Evolutionary conservation across 2,797 vertebrate species (phyloP).

Genomic region (Mormyrops boulengeri): DNA sequence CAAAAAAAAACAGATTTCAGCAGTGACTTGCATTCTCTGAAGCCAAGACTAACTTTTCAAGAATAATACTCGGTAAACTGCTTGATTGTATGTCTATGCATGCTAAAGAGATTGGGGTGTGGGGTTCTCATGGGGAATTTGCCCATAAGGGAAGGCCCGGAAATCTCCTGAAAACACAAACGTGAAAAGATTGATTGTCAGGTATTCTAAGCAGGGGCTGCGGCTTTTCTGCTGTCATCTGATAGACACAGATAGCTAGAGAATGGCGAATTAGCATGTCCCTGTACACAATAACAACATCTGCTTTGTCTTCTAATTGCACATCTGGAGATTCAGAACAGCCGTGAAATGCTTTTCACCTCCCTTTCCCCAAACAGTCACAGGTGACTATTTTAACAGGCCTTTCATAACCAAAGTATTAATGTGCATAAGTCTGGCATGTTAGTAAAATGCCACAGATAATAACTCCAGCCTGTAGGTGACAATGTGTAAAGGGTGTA

Average conservation of each 20-base stretch:
- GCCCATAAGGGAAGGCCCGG: not conserved
- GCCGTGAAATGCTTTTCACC: not conserved
- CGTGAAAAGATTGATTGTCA: not conserved
- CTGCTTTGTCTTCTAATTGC: slow-evolving; percentile 14
- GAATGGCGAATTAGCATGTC: not conserved
- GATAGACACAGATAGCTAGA: not conserved
- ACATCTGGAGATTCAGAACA: slow-evolving; percentile 8
- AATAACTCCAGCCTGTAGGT: not conserved
- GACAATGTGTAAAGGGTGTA: not conserved
- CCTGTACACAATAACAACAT: slow-evolving; percentile 10
- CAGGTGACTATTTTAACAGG: not conserved
- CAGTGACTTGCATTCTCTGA: not conserved
- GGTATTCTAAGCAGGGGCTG: not conserved
- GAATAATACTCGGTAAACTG: not conserved
- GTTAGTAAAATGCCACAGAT: not conserved
- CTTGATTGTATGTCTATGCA: not conserved
- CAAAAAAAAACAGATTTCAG: not conserved
- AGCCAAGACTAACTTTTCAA: not conserved
- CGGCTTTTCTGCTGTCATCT: not conserved
- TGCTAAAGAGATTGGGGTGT: not conserved
- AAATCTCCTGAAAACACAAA: not conserved
- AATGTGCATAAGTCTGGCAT: not conserved
- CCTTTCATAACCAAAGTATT: not conserved
- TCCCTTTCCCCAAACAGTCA: not conserved
- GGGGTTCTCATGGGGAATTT: not conserved